A percentile compares a stretch with the other conserved stretches of the same genome.
Conservation (phyloP, 2,797 vertebrate species). For the Ataeniobius toweri region DNA sequence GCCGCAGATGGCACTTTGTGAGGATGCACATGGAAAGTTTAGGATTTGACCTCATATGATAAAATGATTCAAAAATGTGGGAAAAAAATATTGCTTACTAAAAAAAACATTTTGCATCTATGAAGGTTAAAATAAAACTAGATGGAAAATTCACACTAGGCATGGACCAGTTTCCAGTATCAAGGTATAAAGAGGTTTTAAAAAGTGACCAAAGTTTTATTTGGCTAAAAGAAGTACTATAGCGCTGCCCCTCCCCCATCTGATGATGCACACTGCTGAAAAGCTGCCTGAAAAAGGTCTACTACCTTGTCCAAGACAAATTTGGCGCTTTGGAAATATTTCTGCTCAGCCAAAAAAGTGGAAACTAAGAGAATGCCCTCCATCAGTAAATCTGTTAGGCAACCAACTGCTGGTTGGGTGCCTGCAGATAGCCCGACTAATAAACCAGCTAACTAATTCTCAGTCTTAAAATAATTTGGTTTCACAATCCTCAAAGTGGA, state of each 20-base stretch:
- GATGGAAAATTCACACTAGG: background rate
- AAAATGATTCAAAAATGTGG: background rate
- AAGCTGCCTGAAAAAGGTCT: background rate
- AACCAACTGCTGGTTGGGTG: too few relatives aligned
- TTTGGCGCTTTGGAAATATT: too few relatives aligned
- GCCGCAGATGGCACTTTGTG: slow-evolving; percentile 36
- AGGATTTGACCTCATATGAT: background rate
- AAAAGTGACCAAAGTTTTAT: background rate
- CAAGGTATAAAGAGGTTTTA: background rate
- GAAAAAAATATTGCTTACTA: background rate
- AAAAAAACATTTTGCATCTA: background rate
- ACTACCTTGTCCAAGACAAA: background rate
- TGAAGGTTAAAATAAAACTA: background rate
- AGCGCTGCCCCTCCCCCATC: background rate
- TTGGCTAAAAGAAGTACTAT: background rate
- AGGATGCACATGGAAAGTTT: slow-evolving; percentile 14
- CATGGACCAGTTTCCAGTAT: background rate
- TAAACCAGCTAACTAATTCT: too few relatives aligned
- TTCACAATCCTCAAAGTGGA: too few relatives aligned
- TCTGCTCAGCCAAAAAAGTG: too few relatives aligned
- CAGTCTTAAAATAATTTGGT: too few relatives aligned
- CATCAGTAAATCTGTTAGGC: too few relatives aligned
- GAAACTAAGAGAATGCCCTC: too few relatives aligned
- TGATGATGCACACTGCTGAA: background rate
- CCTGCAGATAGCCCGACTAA: too few relatives aligned